A percentile compares a stretch with the other conserved stretches of the same genome.
phyloP scores from a whole-genome alignment of 2,888 invertebrate genomes.

The Philereme vetulata region DNA sequence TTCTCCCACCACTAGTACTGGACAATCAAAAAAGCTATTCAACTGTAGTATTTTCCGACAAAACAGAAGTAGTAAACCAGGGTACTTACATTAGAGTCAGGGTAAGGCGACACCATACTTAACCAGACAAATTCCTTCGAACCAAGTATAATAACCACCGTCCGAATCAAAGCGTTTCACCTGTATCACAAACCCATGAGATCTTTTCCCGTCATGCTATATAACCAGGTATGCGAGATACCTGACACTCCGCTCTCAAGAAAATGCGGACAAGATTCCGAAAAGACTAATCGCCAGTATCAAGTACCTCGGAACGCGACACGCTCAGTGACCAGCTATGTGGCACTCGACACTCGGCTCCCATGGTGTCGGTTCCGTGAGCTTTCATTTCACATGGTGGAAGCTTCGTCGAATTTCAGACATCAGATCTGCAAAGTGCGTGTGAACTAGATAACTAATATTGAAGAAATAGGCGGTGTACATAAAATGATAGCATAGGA shows the following conservation, averaged over 20 bases:
- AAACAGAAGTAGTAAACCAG: no score
- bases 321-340: conserved; percentile 22
- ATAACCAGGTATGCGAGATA: conserved; percentile 15
- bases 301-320: conserved; percentile 21
- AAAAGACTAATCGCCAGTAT: conserved; percentile 2
- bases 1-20: no score
- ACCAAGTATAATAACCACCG: not conserved
- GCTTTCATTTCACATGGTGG: conserved; percentile 21
- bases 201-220: conserved; percentile 13
- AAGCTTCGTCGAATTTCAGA: conserved; percentile 14
- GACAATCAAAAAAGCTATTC: no score
- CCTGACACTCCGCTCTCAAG: conserved; percentile 17
- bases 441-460: conserved; percentile 3
- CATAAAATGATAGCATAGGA: no score
- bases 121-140: not conserved
- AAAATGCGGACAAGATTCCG: conserved; percentile 7
- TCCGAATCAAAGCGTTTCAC: conserved; percentile 3
- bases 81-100: no score
- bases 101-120: not conserved
- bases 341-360: conserved; percentile 16
- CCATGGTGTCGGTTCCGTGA: conserved; percentile 20
- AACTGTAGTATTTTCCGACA: no score
- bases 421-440: conserved; percentile 2
- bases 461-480: no score
- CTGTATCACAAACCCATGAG: not conserved